Evolutionary conservation across 2,888 invertebrate species (phyloP), one percentile per base, ranked within the genome.

Genomic region (Icerya purchasi): DNA sequence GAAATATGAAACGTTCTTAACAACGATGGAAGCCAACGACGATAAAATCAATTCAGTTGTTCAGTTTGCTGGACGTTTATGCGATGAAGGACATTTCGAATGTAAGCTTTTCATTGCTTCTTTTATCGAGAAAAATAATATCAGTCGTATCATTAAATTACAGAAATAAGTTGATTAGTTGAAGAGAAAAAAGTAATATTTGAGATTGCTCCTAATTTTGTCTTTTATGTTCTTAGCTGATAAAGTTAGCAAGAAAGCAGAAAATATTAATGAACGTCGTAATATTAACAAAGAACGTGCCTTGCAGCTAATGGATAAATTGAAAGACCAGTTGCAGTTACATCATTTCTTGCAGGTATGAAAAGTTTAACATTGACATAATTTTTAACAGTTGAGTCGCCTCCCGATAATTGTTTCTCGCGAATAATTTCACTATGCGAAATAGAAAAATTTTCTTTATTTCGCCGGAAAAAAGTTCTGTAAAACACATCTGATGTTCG

Each of bases 11-110:
- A 93, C 96, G 1, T 97, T 98, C 81, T 83, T 97, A 68, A 97
- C 97, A 1, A 97, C 97, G 2, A 94, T 98, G 93, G 97, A 98
- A 72, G 98, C 98, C 18, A 98, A 98, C 74, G 98, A 99, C 72
- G 98, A 99, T 71, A 98, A 98, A 75, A 90, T 99, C 70, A 94
- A 96, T 72, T 86, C 86, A 1, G 89, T 98, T 53, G 86, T 93
- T 1, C 89, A 91, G 71, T 96, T 96, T 71, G 93, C 96, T 62
- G 84, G 86, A 68, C 81, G 91, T 19, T 75, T 88, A 56, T 85
- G 87, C 62, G 90, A 93, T 67, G 92, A 93, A 68, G 84, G 87
- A 51, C 97, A 98, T 75, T 94, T 90, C 72, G 94, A 93, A 66
- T 72, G 75, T 65, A 75, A n/a, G n/a, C n/a, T n/a, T n/a, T n/a